Evolutionary conservation across 1,140 invertebrate genomes (phyloP), one percentile per base, ranked within the genome.

Genomic region (Drosophila erecta): DNA sequence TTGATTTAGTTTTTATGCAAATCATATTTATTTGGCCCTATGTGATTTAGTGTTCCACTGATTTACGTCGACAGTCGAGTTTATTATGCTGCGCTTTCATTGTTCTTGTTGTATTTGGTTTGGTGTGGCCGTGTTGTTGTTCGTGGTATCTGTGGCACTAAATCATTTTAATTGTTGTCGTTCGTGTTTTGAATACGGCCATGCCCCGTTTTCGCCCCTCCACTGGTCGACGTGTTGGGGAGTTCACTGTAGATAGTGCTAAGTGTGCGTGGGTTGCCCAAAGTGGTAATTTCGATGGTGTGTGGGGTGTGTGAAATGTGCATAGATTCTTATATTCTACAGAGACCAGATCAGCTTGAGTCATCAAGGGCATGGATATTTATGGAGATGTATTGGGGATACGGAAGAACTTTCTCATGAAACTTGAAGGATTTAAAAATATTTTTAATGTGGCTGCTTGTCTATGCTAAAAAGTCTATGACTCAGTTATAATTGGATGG

Each of bases 111-210:
- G 64, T 46, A 22, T 15, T 8, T 22, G 30, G 47, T 20, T 53
- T 53, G 41, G 41, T 73, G 38, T 37, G 24, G 44, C 30, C 41
- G 20, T 55, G 44, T 65, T 66, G 49, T 70, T 56, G 56, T 61
- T 38, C 46, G 54, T 56, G 41, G 41, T 85, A 83, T 87, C 83
- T 72, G 30, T 83, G 58, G 72, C 79, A 89, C 79, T 89, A 87
- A 87, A 87, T 87, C 84, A 87, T 87, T 87, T 87, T 87, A 87
- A 87, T 87, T 87, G 83, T 87, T 87, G 83, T 83, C 79, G 79
- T 87, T 89, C 84, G 83, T 86, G 75, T 83, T 81, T 87, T 55
- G 83, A 79, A 79, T 78, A 81, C 64, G 59, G 30, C 40, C 64
- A 47, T 35, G 33, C 46, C 49, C 51, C 33, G 22, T 27, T 30